A percentile compares a stretch with the other conserved stretches of the same genome.
Evolutionary conservation across 2,113 vertebrate genomes (phyloP).

Genomic region (Passer montanus): DNA sequence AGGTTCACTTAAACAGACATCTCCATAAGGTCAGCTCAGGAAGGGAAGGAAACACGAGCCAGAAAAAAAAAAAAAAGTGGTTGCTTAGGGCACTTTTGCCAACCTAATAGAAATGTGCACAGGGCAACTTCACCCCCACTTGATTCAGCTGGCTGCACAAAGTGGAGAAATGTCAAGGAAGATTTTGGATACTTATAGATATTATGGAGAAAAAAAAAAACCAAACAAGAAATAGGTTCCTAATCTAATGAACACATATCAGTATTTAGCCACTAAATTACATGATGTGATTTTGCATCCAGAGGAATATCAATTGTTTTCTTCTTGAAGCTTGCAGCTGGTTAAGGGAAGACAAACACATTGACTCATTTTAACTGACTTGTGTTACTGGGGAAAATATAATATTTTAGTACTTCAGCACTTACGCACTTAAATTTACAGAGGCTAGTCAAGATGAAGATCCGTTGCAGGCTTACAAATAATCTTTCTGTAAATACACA

Average conservation of each 20-base stretch:
- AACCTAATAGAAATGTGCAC: background rate
- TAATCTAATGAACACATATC: background rate
- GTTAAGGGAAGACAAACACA: background rate
- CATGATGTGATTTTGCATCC: background rate
- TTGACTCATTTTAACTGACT: background rate
- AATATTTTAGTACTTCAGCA: background rate
- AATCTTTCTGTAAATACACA: background rate
- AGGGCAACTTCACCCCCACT: background rate
- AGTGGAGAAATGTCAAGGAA: background rate
- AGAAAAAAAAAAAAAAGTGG: background rate
- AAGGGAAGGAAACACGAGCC: background rate
- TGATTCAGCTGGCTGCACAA: background rate
- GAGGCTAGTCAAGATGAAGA: background rate
- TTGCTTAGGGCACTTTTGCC: background rate
- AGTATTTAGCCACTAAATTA: background rate
- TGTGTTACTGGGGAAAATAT: background rate
- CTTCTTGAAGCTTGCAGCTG: background rate
- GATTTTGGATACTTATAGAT: background rate
- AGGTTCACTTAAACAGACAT: background rate
- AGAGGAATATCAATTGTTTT: background rate
- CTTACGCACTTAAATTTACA: background rate
- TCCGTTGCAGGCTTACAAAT: background rate
- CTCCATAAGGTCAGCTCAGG: background rate
- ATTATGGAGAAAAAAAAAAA: background rate
- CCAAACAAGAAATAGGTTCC: background rate